These are phyloP conservation scores for Pseudococcus viburni DNA, from an alignment of 2,888 invertebrate species.

Conservation along the genomic window DNA sequence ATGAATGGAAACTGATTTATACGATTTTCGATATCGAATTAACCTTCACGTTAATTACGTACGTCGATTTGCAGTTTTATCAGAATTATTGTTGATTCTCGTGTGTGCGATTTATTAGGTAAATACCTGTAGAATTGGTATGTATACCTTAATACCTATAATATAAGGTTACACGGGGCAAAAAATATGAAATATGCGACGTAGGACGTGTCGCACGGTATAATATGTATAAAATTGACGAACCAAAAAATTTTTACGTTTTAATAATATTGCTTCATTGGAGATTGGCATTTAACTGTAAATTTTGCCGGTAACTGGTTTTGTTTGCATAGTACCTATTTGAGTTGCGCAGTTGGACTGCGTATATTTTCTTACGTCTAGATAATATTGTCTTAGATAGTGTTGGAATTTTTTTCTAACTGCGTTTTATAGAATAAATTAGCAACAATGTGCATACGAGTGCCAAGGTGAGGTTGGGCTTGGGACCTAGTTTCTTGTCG, in stretches of 20 bases:
- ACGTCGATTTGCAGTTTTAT: not conserved
- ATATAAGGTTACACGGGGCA: not conserved
- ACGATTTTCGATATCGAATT: slow-evolving; percentile 6
- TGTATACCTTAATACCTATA: not conserved
- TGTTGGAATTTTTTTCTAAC: not conserved
- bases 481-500: too few relatives aligned
- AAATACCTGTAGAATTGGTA: not conserved
- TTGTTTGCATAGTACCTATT: not conserved
- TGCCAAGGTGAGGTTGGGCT: too few relatives aligned
- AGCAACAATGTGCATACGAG: not conserved
- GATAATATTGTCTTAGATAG: not conserved
- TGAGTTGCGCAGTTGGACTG: slow-evolving; percentile 6
- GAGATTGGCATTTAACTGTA: slow-evolving; percentile 6
- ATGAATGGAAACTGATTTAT: slow-evolving; percentile 10
- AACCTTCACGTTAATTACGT: slow-evolving; percentile 25
- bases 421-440: not conserved
- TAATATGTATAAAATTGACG: slow-evolving; percentile 25
- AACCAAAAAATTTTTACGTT: not conserved
- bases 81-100: not conserved
- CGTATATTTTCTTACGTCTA: not conserved
- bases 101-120: not conserved
- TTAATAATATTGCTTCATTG: slow-evolving; percentile 4
- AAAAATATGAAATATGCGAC: not conserved
- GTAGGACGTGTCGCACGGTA: not conserved
- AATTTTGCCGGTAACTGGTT: slow-evolving; percentile 19